Percentiles rank a stretch among this genome's conserved stretches.
These are phyloP conservation scores for Pterocles gutturalis DNA, from an alignment of 2,113 vertebrate species.

Conservation along the genomic window DNA sequence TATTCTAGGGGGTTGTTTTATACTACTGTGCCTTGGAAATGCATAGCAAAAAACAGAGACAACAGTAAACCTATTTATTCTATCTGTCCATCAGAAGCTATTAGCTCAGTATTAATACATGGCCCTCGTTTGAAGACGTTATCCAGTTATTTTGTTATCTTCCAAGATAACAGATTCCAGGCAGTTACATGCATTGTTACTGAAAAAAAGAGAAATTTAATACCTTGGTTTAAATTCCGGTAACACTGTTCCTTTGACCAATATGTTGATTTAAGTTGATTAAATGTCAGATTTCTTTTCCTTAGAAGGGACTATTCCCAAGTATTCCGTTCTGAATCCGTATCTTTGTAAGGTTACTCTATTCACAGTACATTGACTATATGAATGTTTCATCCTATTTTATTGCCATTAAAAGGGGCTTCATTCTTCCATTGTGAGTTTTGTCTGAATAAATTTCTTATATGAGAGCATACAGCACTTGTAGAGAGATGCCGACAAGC, in stretches of 20 bases:
- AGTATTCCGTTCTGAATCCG: background rate
- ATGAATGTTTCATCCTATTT: conserved; percentile 63
- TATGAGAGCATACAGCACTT: conserved; percentile 51
- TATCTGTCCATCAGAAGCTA: background rate
- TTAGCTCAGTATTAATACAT: background rate
- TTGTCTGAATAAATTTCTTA: conserved; percentile 70
- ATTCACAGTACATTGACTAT: conserved; percentile 39
- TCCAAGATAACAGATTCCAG: background rate
- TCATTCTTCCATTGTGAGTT: conserved; percentile 61
- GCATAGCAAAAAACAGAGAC: background rate
- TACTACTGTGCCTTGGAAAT: background rate
- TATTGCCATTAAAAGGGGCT: conserved; percentile 60
- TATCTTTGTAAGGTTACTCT: conserved; percentile 36
- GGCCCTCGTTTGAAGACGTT: background rate
- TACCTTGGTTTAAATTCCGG: conserved; percentile 2
- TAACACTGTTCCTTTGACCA: background rate
- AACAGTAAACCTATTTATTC: background rate
- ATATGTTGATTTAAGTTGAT: conserved; percentile 21
- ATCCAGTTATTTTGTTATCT: background rate
- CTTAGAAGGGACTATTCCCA: background rate
- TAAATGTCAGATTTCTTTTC: conserved; percentile 33
- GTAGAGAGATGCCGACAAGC: conserved; percentile 54
- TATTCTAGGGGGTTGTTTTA: background rate
- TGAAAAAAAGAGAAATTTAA: background rate
- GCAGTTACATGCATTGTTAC: background rate